Base-by-base conservation (phyloP, 2,113 vertebrate genomes). In the Stictonetta naevosa region DNA sequence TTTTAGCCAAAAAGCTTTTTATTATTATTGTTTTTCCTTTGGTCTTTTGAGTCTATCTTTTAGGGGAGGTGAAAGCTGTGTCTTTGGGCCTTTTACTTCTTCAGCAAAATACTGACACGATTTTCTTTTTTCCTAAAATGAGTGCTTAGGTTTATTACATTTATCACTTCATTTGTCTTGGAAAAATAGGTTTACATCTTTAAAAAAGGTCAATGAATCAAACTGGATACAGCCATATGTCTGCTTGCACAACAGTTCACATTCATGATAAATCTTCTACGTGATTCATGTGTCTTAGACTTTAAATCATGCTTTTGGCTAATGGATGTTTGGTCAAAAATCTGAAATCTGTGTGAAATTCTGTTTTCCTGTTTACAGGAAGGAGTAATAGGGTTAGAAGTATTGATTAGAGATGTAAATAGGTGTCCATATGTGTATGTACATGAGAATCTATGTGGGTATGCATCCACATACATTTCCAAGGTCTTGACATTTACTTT, bases 111-210 rank as follows among this genome's bases (percentile, higher is more conserved):
- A 10, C 26, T 85, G 56, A 84, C 72, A 56, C 26, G n/a, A 31
- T 80, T 94, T 74, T 13, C 93, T 59, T 93, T 26, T 82, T 13
- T 95, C 33, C n/a, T 62, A 58, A 16, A 94, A 71, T 74, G 40
- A 73, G 13, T 13, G 62, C 73, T 76, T 94, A 91, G 58, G 60
- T 97, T 94, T 95, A 87, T 90, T 92, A 29, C 44, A 91, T 93
- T 93, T 95, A 75, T 52, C 13, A 89, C 31, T 95, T 38, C 18
- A 67, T 95, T 98, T 88, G 8, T 90, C 90, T 90, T 95, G 76
- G 34, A n/a, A 93, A 96, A 96, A 88, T 34, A 76, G 13, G 21
- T 91, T 96, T 93, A 92, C 73, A 87, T 95, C 74, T 74, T 69
- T 93, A 66, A 92, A 94, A 95, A 66, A 34, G 34, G 13, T 50